phyloP scores from a whole-genome alignment of 2,797 vertebrate genomes.

The Selene dorsalis region DNA sequence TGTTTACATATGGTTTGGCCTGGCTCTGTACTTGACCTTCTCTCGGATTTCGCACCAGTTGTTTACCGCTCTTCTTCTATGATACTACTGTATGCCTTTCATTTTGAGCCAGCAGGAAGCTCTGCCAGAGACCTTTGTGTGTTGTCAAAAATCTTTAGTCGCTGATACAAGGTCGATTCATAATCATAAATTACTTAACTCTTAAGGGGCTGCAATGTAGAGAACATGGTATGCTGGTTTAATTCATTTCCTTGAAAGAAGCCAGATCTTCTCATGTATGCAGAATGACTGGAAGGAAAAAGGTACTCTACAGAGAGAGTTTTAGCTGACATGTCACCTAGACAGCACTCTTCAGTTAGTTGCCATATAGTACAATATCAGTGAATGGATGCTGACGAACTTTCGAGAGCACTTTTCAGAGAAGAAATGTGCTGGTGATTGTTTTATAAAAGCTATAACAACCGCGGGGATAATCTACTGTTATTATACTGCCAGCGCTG shows the following conservation, averaged over 20 bases:
- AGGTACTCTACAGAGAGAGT: not conserved
- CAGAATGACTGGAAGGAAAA: conserved; percentile 19
- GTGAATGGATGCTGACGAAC: conserved; percentile 25
- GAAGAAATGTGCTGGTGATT: not conserved
- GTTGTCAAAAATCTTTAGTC: conserved; percentile 3
- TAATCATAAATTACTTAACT: conserved; percentile 39
- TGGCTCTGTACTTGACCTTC: not conserved
- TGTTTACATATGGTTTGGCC: too few relatives aligned
- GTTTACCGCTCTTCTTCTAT: not conserved
- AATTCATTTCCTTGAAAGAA: conserved; percentile 38
- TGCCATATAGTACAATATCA: conserved; percentile 15
- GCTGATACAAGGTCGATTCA: conserved; percentile 13
- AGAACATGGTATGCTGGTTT: conserved; percentile 23
- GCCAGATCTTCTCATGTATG: conserved; percentile 19
- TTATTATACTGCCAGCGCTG: conserved; percentile 14
- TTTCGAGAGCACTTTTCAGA: conserved; percentile 17
- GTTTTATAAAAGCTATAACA: conserved; percentile 16
- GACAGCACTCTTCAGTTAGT: conserved; percentile 13
- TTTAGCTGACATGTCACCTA: conserved; percentile 16
- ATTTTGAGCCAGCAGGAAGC: conserved; percentile 8
- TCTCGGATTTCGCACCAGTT: not conserved
- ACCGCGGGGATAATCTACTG: not conserved
- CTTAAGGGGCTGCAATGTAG: not conserved
- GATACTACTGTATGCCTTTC: conserved; percentile 17
- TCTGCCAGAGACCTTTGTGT: conserved; percentile 13